Percentiles rank a stretch among this genome's conserved stretches.
phyloP scores from a whole-genome alignment of 2,797 vertebrate genomes.

The Balearica regulorum region DNA sequence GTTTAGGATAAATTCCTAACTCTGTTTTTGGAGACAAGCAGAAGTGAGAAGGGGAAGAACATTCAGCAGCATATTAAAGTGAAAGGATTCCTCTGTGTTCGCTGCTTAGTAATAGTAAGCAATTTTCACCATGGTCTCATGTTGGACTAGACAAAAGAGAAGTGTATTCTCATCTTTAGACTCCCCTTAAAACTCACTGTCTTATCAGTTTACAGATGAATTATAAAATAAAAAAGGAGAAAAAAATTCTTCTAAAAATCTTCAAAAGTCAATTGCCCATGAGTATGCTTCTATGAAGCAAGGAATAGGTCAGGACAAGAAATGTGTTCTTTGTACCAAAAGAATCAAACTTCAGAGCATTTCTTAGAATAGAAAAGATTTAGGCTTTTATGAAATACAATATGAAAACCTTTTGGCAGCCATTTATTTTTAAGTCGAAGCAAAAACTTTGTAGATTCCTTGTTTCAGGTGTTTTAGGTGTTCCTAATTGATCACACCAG shows the following conservation, averaged over 20 bases:
- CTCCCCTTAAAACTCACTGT: neutral
- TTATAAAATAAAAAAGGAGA: neutral
- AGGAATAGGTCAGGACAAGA: neutral
- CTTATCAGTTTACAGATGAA: neutral
- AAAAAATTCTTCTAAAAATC: neutral
- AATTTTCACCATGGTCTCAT: neutral
- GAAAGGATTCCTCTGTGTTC: neutral
- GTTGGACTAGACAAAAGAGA: neutral
- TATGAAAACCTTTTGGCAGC: accelerated
- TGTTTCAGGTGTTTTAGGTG: neutral
- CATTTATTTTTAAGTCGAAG: neutral
- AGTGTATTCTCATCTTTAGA: neutral
- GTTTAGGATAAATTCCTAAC: neutral
- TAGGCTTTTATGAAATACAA: neutral
- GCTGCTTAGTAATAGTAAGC: neutral
- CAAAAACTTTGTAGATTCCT: neutral
- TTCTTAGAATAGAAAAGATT: neutral
- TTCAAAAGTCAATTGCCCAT: neutral
- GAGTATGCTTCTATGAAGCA: neutral
- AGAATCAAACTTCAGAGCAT: neutral
- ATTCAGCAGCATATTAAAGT: neutral
- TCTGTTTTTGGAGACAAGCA: neutral
- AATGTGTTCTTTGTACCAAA: neutral
- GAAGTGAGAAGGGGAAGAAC: neutral
- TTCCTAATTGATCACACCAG: neutral